These are phyloP conservation scores for Nycteola revayana DNA, from an alignment of 2,888 invertebrate genomes.

Conservation along the genomic window DNA sequence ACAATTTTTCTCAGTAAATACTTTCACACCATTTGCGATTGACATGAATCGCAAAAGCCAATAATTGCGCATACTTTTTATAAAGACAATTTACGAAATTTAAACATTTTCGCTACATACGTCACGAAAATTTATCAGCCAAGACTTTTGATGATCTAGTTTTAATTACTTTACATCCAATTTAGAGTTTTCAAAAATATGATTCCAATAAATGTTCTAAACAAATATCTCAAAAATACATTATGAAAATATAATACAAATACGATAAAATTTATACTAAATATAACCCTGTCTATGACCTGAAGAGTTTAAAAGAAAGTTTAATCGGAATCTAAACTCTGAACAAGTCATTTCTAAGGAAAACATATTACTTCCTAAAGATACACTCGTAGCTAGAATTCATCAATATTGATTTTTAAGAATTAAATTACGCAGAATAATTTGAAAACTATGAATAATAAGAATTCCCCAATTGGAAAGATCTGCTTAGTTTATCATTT, in stretches of 20 bases:
- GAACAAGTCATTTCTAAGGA: slow-evolving; percentile 70
- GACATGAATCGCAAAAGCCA: slow-evolving; percentile 30
- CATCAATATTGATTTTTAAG: slow-evolving; percentile 7
- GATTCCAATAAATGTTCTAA: slow-evolving; percentile 78
- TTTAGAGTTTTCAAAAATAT: slow-evolving; percentile 80
- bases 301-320: slow-evolving; percentile 76
- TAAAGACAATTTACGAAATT: slow-evolving; percentile 35
- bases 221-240: slow-evolving; percentile 80
- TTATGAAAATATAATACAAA: slow-evolving; percentile 82
- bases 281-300: slow-evolving; percentile 83
- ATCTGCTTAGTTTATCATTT: slow-evolving; percentile 6
- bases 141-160: slow-evolving; percentile 65
- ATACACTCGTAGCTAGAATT: slow-evolving; percentile 23
- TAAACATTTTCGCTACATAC: slow-evolving; percentile 23
- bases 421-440: slow-evolving; percentile 8
- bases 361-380: slow-evolving; percentile 30
- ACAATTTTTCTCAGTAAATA: slow-evolving; percentile 24
- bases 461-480: neutral
- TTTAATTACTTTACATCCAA: slow-evolving; percentile 64
- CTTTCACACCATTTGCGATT: slow-evolving; percentile 28
- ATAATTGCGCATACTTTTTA: slow-evolving; percentile 26
- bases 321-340: slow-evolving; percentile 68
- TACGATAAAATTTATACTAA: slow-evolving; percentile 82
- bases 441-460: slow-evolving; percentile 5
- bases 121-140: slow-evolving; percentile 47